Evolutionary conservation across 35 echinoderm and acorn worm species (phyloP).

Genomic region (Lytechinus pictus): DNA sequence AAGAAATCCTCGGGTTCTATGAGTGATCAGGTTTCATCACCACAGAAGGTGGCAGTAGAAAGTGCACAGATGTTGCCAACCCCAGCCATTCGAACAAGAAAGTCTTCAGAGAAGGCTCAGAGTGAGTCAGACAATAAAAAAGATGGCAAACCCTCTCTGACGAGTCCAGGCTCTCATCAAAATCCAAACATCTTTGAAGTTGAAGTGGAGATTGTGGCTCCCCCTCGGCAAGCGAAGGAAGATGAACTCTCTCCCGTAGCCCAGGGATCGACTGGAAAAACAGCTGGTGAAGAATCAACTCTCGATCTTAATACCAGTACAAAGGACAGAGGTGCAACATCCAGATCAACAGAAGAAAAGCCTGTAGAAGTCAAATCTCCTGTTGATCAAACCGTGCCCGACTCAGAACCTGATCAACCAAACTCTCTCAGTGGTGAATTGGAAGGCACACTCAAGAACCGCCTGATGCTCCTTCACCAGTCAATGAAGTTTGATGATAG

Average conservation of each 20-base stretch:
- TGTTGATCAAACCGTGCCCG: neutral
- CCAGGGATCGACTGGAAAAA: neutral
- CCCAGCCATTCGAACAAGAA: neutral
- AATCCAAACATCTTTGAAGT: neutral
- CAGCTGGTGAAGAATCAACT: neutral
- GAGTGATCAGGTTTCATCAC: neutral
- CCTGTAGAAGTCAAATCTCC: neutral
- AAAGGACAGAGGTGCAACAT: neutral
- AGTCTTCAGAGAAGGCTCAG: neutral
- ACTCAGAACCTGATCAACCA: neutral
- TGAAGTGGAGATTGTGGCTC: conserved; percentile 20
- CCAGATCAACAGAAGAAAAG: neutral
- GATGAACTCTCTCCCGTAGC: neutral
- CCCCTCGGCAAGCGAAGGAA: neutral
- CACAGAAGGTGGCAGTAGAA: neutral
- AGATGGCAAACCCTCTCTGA: neutral
- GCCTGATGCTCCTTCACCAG: neutral
- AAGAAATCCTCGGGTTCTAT: neutral
- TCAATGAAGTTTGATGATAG: conserved; percentile 26
- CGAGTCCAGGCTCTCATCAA: neutral
- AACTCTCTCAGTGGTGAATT: neutral
- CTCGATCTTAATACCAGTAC: neutral
- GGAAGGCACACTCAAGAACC: neutral
- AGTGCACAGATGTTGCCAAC: neutral
- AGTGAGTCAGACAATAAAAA: neutral